Evolutionary conservation across 2,113 vertebrate species (phyloP), one percentile per base, ranked within the genome.

Genomic region (Phoenicopterus ruber): DNA sequence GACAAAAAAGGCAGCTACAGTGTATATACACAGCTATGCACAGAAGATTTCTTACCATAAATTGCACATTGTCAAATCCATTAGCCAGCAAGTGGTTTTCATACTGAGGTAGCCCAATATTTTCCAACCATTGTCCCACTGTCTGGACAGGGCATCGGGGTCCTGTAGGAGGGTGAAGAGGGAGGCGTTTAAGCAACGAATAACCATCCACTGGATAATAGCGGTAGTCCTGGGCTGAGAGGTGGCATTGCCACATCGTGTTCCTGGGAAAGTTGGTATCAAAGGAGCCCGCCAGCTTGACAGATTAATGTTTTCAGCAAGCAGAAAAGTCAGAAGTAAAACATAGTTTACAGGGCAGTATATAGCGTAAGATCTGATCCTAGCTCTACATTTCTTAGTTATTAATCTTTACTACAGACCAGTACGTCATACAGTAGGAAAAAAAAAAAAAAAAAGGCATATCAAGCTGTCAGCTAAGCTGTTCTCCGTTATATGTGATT

Each of bases 171-270:
- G 99, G 99, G 98, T 99, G 99, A 98, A 99, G 99, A 99, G 99
- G 99, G 97, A 99, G 98, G 98, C 99, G 99, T 98, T 99, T 99
- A 95, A 99, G 99, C 98, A 99, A 98, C 82, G 99, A 99, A 98
- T 99, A 99, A 98, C 99, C 99, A 88, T 99, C 99, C 98, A 99
- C 99, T 40, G 99, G 99, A 98, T 99, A 99, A 98, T 99, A 99
- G 97, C 99, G 99, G 98, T 99, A 99, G 98, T 99, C 99, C 97
- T 99, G 99, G 98, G 99, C 99, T 97, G 99, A 99, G 98, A 99
- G 98, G 99, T 99, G 99, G 98, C 99, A 99, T 99, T 99, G 99
- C 99, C 99, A 99, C 99, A 99, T 99, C 97, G 99, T 99, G 98
- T 99, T 99, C 96, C 99, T 98, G 96, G 99, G 98, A 98, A 99